Evolutionary conservation across 1,140 invertebrate species (phyloP), one percentile per base, ranked within the genome.

Genomic region (Apis dorsata): DNA sequence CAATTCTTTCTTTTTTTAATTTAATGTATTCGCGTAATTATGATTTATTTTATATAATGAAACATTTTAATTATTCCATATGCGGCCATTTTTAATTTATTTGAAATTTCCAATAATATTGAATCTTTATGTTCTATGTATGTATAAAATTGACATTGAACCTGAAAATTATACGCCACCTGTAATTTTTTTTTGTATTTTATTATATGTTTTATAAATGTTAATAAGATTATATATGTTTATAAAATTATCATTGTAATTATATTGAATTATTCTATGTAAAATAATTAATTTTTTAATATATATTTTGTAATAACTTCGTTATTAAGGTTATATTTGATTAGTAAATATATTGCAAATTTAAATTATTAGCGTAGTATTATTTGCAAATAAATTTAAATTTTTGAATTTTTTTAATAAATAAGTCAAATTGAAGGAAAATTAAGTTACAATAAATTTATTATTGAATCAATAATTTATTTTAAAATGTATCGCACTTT

Each of bases 11-110:
- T 15, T 19, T 11, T 3, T 53, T 17, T 55, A 65, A 28, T 12
- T 59, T 57, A 5, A 72, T 9, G 15, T 63, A n/a, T 24, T 21
- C n/a, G 19, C n/a, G 28, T 82, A 7, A 13, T 55, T 60, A 62
- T 24, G 5, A 59, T 24, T 77, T 69, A 69, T 53, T 82, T 69
- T 55, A 77, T 60, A 66, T 5, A 44, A 2, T 13, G 12, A 15
- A 2, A n/a, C 21, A 75, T 81, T 75, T 51, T 57, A 81, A 81
- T 81, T 69, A 34, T 74, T 15, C 17, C 0, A 21, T 62, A 57
- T 15, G 63, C 24, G 15, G 55, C 63, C 80, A 82, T 77, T 77
- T 76, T 82, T 70, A 49, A 62, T 44, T 53, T 53, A 77, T 77
- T 69, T 69, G 28, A 69, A 77, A 69, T 51, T 7, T 53, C 55